These are phyloP conservation scores for Spilosoma lubricipeda DNA, from an alignment of 2,888 invertebrate genomes.

Conservation along the genomic window DNA sequence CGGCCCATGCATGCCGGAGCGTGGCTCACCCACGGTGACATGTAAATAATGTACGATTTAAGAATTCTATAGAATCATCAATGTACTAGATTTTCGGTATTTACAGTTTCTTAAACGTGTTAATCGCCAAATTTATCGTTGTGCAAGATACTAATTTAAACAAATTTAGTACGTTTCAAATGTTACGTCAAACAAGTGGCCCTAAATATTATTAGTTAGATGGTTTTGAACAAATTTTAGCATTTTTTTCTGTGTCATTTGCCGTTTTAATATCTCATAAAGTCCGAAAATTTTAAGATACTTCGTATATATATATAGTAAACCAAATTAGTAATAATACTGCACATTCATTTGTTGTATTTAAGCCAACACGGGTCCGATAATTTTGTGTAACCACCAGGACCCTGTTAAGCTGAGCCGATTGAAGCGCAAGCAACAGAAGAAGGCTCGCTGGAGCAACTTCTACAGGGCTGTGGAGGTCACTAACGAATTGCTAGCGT, in stretches of 20 bases:
- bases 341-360: background rate
- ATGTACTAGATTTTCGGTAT: too few species aligned
- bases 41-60: too few species aligned
- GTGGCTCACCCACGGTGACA: too few species aligned
- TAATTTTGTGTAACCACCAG: constrained; percentile 52
- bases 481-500: constrained; percentile 76
- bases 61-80: too few species aligned
- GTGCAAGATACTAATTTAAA: too few species aligned
- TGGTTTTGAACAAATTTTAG: constrained; percentile 10
- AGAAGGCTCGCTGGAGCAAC: constrained; percentile 82
- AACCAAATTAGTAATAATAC: background rate
- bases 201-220: background rate
- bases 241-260: constrained; percentile 4
- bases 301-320: background rate
- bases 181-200: too few species aligned
- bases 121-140: too few species aligned
- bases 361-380: constrained; percentile 2
- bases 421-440: constrained; percentile 77
- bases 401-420: constrained; percentile 75
- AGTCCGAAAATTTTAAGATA: background rate
- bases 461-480: constrained; percentile 77
- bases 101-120: too few species aligned
- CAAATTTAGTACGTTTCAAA: too few species aligned
- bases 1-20: too few species aligned
- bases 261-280: background rate